These are phyloP conservation scores for Homarus americanus DNA, from an alignment of 1,140 invertebrate species.

Conservation along the genomic window DNA sequence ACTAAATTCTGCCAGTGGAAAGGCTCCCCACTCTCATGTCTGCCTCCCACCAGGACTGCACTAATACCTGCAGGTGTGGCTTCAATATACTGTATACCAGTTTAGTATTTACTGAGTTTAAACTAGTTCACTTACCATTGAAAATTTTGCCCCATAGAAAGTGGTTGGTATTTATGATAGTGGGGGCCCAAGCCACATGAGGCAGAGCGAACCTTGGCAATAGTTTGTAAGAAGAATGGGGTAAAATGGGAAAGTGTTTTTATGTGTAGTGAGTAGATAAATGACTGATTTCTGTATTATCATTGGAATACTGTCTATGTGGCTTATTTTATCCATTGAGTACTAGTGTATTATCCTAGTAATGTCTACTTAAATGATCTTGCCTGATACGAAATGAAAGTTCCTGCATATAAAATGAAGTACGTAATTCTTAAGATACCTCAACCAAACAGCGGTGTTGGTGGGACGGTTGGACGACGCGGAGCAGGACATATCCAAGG, in stretches of 20 bases:
- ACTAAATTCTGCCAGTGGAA: not conserved
- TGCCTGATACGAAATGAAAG: conserved; percentile 57
- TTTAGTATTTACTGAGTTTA: not conserved
- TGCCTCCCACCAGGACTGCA: not conserved
- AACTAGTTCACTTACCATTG: not conserved
- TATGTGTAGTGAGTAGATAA: conserved; percentile 64
- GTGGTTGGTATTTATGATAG: not conserved
- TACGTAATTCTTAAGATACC: conserved; percentile 27
- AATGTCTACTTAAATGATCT: conserved; percentile 58
- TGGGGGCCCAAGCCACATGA: not conserved
- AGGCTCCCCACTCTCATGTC: not conserved
- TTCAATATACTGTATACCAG: not conserved
- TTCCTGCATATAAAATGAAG: conserved; percentile 61
- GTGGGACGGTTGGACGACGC: conserved; percentile 33
- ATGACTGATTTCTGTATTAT: conserved; percentile 64
- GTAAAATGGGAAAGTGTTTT: conserved; percentile 52
- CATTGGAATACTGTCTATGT: conserved; percentile 64
- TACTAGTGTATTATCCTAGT: conserved; percentile 58
- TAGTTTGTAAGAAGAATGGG: conserved; percentile 54
- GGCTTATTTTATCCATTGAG: conserved; percentile 67
- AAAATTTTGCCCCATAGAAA: not conserved
- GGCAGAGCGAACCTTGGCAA: conserved; percentile 40
- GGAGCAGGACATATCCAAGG: conserved; percentile 53
- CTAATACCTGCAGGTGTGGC: conserved; percentile 3
- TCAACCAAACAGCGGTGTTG: conserved; percentile 39